A percentile compares a stretch with the other conserved stretches of the same genome.
These are phyloP conservation scores for Drosophila asahinai DNA, from an alignment of 1,140 invertebrate genomes.

Conservation along the genomic window DNA sequence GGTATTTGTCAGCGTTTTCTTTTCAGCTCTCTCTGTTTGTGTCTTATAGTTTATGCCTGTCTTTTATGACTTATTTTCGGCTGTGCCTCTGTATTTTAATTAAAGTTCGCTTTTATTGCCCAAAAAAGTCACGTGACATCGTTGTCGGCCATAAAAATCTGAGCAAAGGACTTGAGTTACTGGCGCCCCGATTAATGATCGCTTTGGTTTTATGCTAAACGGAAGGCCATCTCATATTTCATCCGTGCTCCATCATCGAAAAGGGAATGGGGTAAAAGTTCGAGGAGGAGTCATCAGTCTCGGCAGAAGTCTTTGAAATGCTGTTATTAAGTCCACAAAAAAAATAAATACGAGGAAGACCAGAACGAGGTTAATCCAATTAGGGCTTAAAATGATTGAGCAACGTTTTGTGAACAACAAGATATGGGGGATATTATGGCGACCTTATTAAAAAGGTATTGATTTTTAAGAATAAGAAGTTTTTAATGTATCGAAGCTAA, in stretches of 20 bases:
- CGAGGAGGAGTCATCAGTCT: conserved; percentile 16
- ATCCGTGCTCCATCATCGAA: conserved; percentile 6
- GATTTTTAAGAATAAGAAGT: background rate
- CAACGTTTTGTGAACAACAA: conserved; percentile 10
- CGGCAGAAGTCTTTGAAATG: conserved; percentile 28
- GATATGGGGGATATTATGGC: background rate
- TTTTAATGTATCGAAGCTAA: no score
- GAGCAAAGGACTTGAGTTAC: conserved; percentile 35
- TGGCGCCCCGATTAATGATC: conserved; percentile 40
- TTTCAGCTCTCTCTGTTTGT: conserved; percentile 35
- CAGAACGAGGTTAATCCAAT: conserved; percentile 36
- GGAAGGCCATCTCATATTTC: conserved; percentile 42
- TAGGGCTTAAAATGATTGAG: conserved; percentile 23
- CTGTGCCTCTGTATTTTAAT: conserved; percentile 28
- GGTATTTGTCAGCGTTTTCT: conserved; percentile 36
- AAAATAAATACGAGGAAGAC: conserved; percentile 5
- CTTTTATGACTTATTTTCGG: conserved; percentile 47
- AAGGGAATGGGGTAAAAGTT: background rate
- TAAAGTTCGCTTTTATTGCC: conserved; percentile 41
- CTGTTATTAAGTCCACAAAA: conserved; percentile 24
- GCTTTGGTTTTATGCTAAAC: conserved; percentile 26
- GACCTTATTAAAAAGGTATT: conserved; percentile 5
- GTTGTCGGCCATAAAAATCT: conserved; percentile 33
- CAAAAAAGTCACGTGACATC: conserved; percentile 47
- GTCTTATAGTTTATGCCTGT: conserved; percentile 34